phyloP scores from a whole-genome alignment of 30 jellyfish, hydroid and myxozoan species.

The Aurelia aurita region DNA sequence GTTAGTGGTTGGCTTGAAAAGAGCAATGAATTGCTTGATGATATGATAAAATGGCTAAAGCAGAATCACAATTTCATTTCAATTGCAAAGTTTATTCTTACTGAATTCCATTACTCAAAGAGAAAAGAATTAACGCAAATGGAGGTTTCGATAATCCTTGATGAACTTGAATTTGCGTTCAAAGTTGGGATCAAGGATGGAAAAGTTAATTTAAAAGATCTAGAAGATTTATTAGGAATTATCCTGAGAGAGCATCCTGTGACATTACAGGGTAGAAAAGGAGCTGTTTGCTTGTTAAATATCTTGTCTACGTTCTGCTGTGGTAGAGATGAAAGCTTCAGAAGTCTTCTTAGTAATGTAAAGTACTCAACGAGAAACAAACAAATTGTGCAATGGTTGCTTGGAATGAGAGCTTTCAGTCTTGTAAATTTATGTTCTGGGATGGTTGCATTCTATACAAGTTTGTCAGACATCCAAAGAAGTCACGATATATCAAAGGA shows the following conservation, averaged over 20 bases:
- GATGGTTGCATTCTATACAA: constrained; percentile 66
- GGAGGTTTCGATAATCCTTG: constrained; percentile 84
- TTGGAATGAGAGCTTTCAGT: constrained; percentile 89
- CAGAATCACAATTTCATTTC: constrained; percentile 40
- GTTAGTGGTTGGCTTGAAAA: constrained; percentile 75
- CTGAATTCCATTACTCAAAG: constrained; percentile 48
- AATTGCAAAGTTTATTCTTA: constrained; percentile 65
- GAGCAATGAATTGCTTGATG: constrained; percentile 41
- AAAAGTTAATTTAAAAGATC: constrained; percentile 25
- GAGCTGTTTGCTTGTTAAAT: constrained; percentile 43
- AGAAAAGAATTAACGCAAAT: constrained; percentile 69
- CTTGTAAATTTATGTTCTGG: constrained; percentile 79
- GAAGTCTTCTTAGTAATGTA: constrained; percentile 65
- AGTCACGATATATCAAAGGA: background rate
- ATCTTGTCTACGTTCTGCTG: constrained; percentile 48
- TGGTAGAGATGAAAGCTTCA: constrained; percentile 65
- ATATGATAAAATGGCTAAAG: constrained; percentile 30
- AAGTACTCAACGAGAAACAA: constrained; percentile 72
- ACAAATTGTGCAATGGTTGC: constrained; percentile 85
- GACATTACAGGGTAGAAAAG: constrained; percentile 55
- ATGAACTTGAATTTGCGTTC: constrained; percentile 82
- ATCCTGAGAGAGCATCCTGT: constrained; percentile 78
- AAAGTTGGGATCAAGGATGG: constrained; percentile 68
- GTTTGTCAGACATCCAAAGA: background rate
- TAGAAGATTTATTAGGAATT: constrained; percentile 29